Evolutionary conservation across 2,113 vertebrate species (phyloP).

Genomic region (Eretmochelys imbricata): DNA sequence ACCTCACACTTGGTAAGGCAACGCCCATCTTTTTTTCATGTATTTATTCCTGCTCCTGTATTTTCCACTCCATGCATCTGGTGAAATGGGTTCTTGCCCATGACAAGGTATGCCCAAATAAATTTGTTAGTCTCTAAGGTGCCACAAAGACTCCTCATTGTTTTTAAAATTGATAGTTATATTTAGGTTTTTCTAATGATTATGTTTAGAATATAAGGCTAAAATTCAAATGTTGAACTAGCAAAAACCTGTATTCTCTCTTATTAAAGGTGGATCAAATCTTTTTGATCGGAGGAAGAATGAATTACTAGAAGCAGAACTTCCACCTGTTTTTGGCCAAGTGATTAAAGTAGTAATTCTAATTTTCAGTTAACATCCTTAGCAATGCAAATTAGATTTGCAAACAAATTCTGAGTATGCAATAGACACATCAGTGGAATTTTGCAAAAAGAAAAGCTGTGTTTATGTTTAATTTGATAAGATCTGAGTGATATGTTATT

Average conservation of each 20-base stretch:
- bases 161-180: constrained; percentile 43
- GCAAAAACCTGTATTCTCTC: neutral
- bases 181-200: constrained; percentile 53
- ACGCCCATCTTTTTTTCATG: no score
- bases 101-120: no score
- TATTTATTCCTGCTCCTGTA: no score
- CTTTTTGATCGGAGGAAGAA: constrained; percentile 63
- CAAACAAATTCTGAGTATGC: neutral
- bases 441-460: neutral
- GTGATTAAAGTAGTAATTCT: constrained; percentile 5
- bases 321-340: neutral
- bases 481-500: neutral
- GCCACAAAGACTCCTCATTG: no score
- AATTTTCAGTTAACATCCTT: constrained; percentile 5
- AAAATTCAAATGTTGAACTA: constrained; percentile 46
- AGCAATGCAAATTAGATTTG: constrained; percentile 34
- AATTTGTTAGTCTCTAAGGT: no score
- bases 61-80: no score
- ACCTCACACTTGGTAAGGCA: no score
- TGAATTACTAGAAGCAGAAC: neutral
- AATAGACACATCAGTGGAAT: neutral
- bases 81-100: no score
- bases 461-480: neutral
- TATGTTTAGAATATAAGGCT: constrained; percentile 23
- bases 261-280: constrained; percentile 51